These are phyloP conservation scores for Eolophus roseicapilla DNA, from an alignment of 2,113 vertebrate species.

Conservation along the genomic window DNA sequence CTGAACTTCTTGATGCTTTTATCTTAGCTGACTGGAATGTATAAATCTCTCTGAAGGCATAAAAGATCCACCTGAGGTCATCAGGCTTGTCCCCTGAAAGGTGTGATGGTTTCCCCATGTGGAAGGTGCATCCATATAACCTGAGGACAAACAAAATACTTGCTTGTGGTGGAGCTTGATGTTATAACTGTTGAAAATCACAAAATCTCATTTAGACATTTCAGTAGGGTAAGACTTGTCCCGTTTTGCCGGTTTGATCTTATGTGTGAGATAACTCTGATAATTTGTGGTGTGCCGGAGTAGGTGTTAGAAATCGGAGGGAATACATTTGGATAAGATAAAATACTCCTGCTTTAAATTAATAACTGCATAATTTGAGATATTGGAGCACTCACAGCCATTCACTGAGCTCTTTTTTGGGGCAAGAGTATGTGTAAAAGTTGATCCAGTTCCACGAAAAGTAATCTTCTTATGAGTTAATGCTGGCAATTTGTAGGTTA, in stretches of 20 bases:
- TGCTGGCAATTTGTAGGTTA: conserved; percentile 2
- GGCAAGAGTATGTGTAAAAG: background rate
- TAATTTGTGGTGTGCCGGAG: background rate
- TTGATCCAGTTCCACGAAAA: conserved; percentile 21
- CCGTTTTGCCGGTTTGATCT: background rate
- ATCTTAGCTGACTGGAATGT: background rate
- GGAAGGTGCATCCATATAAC: background rate
- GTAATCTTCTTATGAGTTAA: conserved; percentile 36
- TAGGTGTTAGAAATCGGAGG: background rate
- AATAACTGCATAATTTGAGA: background rate
- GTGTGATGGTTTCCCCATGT: background rate
- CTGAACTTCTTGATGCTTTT: background rate
- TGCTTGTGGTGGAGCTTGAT: background rate
- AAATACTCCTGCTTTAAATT: background rate
- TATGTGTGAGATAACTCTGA: background rate
- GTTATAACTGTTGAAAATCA: background rate
- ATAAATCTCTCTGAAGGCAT: background rate
- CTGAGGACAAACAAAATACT: background rate
- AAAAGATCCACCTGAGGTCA: background rate
- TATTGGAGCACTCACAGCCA: background rate
- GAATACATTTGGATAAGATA: background rate
- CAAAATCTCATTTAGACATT: background rate
- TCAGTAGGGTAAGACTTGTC: background rate
- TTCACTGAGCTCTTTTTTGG: background rate
- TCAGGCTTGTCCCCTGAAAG: background rate